Base-by-base conservation (phyloP, 1,140 invertebrate species). In the Aphelinus certus region DNA sequence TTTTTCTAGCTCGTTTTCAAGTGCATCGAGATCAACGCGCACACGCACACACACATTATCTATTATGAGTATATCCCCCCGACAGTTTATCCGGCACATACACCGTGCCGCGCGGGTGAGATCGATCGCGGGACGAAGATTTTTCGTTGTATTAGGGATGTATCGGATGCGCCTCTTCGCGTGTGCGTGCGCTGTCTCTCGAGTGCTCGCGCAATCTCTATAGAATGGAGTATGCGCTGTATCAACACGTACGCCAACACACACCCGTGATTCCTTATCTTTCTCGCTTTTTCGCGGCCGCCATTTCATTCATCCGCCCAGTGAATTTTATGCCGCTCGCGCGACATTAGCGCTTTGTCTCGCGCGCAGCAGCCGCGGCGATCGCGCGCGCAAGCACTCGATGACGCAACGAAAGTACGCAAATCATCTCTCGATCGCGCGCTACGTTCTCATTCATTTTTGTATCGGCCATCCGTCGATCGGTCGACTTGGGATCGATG, bases 341-440 rank as follows among this genome's bases (percentile, higher is more conserved):
- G 82, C 81, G 79, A 83, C 77, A 81, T 79, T 82, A 80, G 60
- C 79, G 77, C 80, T 82, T 83, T 84, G 81, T 82, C 77, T 80
- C 66, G n/a, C 3, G 6, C 45, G 26, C 48, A 57, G 48, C 43
- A 65, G 26, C 26, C 49, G 43, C 64, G 47, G 69, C 72, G 26
- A 26, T 26, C 26, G 26, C 26, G 26, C 26, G 26, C 26, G 26
- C 26, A 26, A 26, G 76, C 68, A 76, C 65, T 79, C 65, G 79
- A 64, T 81, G 79, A 83, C 79, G 81, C 73, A 81, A 84, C 69
- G 67, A 65, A 76, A 78, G 65, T 77, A 79, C 71, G 79, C 72
- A 79, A 76, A 79, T 79, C 53, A 62, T 71, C 66, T 77, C 10
- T 6, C 45, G 3, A 43, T 43, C 42, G 46, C 46, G 26, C 3